Evolutionary conservation across 2,113 vertebrate species (phyloP).

Genomic region (Pterocles burchelli): DNA sequence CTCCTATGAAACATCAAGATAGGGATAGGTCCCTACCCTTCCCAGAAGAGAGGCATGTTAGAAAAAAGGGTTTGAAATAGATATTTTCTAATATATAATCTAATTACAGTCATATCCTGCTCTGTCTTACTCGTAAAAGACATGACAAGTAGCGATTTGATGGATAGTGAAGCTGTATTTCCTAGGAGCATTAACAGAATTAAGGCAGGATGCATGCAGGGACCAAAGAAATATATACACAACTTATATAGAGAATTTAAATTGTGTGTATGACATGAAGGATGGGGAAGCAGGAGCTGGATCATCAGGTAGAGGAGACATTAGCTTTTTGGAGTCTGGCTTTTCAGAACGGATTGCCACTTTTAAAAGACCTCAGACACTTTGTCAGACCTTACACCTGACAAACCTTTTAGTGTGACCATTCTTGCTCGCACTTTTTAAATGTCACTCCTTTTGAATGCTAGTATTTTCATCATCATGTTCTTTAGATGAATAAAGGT

Average conservation of each 20-base stretch:
- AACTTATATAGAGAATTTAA: background rate
- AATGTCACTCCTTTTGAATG: background rate
- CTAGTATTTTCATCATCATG: background rate
- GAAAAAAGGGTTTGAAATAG: background rate
- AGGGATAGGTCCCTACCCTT: background rate
- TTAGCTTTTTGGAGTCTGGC: background rate
- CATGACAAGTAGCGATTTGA: background rate
- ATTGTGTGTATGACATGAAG: background rate
- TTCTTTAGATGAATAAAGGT: background rate
- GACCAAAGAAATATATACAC: background rate
- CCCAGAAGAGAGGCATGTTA: background rate
- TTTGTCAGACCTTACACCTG: background rate
- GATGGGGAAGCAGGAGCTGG: background rate
- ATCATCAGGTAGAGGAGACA: background rate
- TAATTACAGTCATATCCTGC: background rate
- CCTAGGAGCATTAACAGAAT: background rate
- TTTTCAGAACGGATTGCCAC: background rate
- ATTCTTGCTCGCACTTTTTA: background rate
- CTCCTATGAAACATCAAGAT: background rate
- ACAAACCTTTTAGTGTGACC: background rate
- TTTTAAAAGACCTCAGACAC: background rate
- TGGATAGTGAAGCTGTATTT: background rate
- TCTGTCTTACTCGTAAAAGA: background rate
- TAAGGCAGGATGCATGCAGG: background rate
- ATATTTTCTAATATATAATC: background rate